These are phyloP conservation scores for Ostrea edulis DNA, from an alignment of 1,140 invertebrate genomes.

Conservation along the genomic window DNA sequence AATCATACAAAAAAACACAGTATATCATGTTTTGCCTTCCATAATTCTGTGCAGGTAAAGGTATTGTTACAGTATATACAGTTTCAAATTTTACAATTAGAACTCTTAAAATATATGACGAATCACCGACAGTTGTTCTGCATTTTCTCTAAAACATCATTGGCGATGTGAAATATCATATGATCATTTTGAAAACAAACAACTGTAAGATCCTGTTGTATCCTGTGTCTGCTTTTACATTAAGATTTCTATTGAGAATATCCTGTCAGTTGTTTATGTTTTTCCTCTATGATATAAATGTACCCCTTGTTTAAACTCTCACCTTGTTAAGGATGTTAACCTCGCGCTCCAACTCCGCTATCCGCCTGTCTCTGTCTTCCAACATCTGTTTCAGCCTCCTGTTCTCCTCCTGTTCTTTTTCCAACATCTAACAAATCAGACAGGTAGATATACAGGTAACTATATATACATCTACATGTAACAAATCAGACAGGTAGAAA, in stretches of 20 bases:
- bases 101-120: too few species aligned
- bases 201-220: too few species aligned
- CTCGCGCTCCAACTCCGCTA: slow-evolving; percentile 81
- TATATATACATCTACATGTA: too few species aligned
- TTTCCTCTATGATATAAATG: neutral
- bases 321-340: slow-evolving; percentile 75
- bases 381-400: slow-evolving; percentile 81
- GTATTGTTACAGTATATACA: too few species aligned
- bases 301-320: slow-evolving; percentile 1
- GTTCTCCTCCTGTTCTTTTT: slow-evolving; percentile 82
- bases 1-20: neutral
- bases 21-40: neutral
- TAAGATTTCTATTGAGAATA: neutral
- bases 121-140: too few species aligned
- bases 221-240: too few species aligned
- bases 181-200: too few species aligned
- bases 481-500: too few species aligned
- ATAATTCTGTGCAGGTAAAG: too few species aligned
- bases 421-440: slow-evolving; percentile 76
- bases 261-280: neutral
- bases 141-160: too few species aligned
- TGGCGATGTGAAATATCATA: too few species aligned
- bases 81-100: too few species aligned
- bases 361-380: slow-evolving; percentile 82
- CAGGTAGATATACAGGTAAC: neutral